These are phyloP conservation scores for Busseola fusca DNA, from an alignment of 2,888 invertebrate species.

Conservation along the genomic window DNA sequence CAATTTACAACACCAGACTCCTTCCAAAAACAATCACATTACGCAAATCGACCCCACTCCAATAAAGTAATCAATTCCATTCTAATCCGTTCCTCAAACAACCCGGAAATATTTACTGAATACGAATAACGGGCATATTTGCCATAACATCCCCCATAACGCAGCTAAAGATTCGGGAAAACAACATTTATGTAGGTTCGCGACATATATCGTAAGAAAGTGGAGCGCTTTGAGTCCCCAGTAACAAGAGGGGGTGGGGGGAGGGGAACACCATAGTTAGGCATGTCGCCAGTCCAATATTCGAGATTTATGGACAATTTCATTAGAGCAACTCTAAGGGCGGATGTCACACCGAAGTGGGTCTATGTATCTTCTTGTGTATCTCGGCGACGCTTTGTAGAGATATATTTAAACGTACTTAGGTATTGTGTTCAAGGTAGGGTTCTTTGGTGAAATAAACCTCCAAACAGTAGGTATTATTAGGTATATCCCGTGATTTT, in stretches of 20 bases:
- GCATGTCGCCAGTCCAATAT: constrained; percentile 67
- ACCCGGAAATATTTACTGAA: constrained; percentile 51
- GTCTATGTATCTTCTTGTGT: neutral
- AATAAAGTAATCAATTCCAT: constrained; percentile 41
- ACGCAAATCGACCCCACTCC: constrained; percentile 10
- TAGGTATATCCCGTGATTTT: neutral
- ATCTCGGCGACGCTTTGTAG: neutral
- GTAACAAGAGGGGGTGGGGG: constrained; percentile 57
- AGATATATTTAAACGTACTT: too few relatives aligned
- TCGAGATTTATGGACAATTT: constrained; percentile 68
- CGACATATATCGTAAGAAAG: constrained; percentile 60
- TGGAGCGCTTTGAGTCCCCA: constrained; percentile 54
- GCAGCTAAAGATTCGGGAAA: constrained; percentile 60
- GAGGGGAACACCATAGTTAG: constrained; percentile 63
- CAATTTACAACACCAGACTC: neutral
- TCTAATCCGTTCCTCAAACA: constrained; percentile 38
- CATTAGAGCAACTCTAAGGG: constrained; percentile 62
- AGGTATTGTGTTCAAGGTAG: neutral
- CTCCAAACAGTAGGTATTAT: neutral
- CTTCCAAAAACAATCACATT: constrained; percentile 33
- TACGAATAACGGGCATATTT: constrained; percentile 43
- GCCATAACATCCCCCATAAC: constrained; percentile 48
- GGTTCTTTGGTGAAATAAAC: neutral
- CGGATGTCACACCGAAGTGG: constrained; percentile 54
- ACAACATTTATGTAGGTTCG: constrained; percentile 62